Evolutionary conservation across 2,888 invertebrate genomes (phyloP), one percentile per base, ranked within the genome.

Genomic region (Parasteatoda lunata): DNA sequence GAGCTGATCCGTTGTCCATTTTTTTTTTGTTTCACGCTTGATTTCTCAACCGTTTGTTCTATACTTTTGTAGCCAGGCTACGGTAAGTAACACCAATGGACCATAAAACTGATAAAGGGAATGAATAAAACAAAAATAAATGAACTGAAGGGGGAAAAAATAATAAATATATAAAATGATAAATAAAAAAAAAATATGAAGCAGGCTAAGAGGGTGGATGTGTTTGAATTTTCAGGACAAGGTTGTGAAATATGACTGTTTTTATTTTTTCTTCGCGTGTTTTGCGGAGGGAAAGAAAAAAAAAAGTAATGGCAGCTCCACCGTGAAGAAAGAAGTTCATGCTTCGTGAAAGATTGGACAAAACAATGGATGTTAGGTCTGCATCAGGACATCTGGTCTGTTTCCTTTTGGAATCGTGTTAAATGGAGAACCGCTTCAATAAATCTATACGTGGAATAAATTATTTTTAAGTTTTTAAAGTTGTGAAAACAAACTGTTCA

Each of bases 191-290:
- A 65, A 54, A 30, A 15, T 13, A 13, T 51, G 48, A 76, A 76
- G 52, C 52, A 72, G 59, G 52, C 52, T 66, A n/a, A 30, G 52
- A 79, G 49, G 52, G 69, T 68, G 47, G 54, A 59, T 47, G 71
- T 70, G 54, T 77, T 82, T 83, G 70, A 83, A 83, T 75, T 82
- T 82, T 82, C 83, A 11, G 70, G 77, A 77, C 71, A 83, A 77
- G 83, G 83, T 70, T 77, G 65, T 71, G 15, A 70, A 64, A 30
- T 71, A 71, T 48, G 45, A 78, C 15, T 54, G 5, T 15, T 11
- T 72, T 69, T 30, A 13, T 76, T 73, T 45, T 54, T 54, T 54
- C 15, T 65, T 73, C 54, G 66, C 70, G 30, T 30, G 30, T 30
- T 30, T 30, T 30, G 30, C 30, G 30, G 2, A 30, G 30, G 30